Evolutionary conservation across 2,888 invertebrate genomes (phyloP), one percentile per base, ranked within the genome.

Genomic region (Dryocosmus kuriphilus): DNA sequence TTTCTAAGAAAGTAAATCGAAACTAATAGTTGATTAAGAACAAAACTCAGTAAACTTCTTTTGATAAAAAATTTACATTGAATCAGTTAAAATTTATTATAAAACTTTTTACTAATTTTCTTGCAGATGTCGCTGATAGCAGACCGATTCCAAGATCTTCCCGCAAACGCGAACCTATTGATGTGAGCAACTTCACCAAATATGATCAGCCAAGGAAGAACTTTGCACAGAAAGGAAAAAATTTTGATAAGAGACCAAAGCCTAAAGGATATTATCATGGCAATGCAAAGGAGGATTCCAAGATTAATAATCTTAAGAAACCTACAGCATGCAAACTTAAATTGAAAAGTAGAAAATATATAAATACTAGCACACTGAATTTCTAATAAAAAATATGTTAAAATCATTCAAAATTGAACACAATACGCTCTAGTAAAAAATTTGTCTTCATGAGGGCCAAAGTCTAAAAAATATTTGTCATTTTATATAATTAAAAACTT

Each of bases 141-240:
- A 88, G 89, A 81, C 76, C 86, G 74, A 89, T 89, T 85, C 91
- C 92, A 79, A 92, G 84, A 84, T 93, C 93, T 88, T 92, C 92
- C 63, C 94, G 94, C 83, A 95, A 95, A 89, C 95, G 96, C 84
- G 95, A 95, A 91, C 89, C 92, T 84, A 83, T 92, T 83, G 88
- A 90, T 80, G 93, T 94, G 88, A 91, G 92, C 87, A 93, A 93
- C 82, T 89, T 92, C 27, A 89, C 93, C 82, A 93, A 94, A 84
- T 93, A 94, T 91, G 95, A 95, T 91, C 94, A 95, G 90, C 94
- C 93, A 86, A 94, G 94, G 87, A 97, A 96, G 92, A 94, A 94
- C 81, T 92, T 93, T 87, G 92, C 94, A 86, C 95, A 95, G 90
- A 94, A 95, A 90, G 93, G 93, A 89, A 94, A 94, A 92, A 93